Conservation (phyloP, 2,113 vertebrate genomes). For the Xiphophorus couchianus region DNA sequence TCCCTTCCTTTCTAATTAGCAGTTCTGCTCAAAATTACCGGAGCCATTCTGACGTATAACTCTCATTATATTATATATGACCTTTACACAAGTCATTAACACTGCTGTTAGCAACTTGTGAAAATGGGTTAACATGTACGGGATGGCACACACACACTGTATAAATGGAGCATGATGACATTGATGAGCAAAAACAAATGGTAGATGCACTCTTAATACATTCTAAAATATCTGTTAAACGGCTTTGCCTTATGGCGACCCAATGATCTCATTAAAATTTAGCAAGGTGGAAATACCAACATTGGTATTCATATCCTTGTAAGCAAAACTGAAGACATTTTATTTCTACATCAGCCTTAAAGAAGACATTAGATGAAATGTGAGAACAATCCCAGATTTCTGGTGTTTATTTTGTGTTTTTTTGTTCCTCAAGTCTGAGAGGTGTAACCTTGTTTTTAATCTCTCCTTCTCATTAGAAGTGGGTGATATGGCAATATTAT, state of each 20-base stretch:
- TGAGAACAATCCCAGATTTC: background rate
- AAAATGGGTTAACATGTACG: constrained; percentile 33
- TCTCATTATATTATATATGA: constrained; percentile 64
- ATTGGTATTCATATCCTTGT: background rate
- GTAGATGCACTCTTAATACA: constrained; percentile 17
- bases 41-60: constrained; percentile 40
- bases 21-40: constrained; percentile 40
- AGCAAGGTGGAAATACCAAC: constrained; percentile 3
- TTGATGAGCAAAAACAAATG: constrained; percentile 9
- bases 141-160: background rate
- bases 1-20: constrained; percentile 29
- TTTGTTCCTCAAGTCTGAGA: background rate
- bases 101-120: constrained; percentile 52
- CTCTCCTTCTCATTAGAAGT: background rate
- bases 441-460: background rate
- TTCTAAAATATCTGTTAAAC: constrained; percentile 22
- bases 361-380: background rate
- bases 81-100: constrained; percentile 75
- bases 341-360: background rate
- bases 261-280: constrained; percentile 6
- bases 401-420: too few species aligned
- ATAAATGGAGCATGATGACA: constrained; percentile 23
- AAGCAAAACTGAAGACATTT: background rate
- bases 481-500: too few species aligned
- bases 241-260: too few species aligned